phyloP scores from a whole-genome alignment of 2,113 vertebrate species.

The Myrmecobius fasciatus region DNA sequence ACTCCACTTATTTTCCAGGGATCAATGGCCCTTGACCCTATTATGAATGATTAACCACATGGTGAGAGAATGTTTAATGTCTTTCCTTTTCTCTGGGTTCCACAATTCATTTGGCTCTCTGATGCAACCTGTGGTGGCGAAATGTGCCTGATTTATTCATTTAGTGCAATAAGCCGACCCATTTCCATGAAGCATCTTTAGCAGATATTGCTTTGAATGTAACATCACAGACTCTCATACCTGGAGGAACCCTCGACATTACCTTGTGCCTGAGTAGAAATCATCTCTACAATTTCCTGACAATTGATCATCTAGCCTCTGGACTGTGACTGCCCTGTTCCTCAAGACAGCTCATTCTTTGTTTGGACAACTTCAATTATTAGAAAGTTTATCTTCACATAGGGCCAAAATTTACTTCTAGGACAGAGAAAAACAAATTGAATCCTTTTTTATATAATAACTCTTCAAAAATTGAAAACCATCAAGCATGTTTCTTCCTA shows the following conservation, averaged over 20 bases:
- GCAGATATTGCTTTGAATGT: background rate
- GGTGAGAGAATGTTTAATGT: background rate
- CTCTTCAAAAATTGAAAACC: background rate
- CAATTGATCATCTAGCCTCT: background rate
- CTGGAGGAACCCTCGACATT: background rate
- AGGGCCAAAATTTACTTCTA: background rate
- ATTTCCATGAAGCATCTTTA: background rate
- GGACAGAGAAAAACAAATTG: background rate
- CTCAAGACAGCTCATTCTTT: background rate
- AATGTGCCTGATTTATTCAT: background rate
- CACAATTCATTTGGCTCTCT: background rate
- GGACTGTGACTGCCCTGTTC: background rate
- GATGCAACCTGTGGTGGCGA: background rate
- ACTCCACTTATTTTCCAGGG: background rate
- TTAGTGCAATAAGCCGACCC: background rate
- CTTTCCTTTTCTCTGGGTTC: background rate
- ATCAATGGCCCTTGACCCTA: background rate
- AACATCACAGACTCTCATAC: background rate
- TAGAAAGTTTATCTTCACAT: background rate
- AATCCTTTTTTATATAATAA: background rate
- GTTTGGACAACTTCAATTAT: background rate
- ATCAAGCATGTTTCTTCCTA: background rate
- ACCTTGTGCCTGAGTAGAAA: background rate
- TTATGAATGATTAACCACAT: background rate
- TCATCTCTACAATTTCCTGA: background rate